These are phyloP conservation scores for Bufo bufo DNA, from an alignment of 2,113 vertebrate species.

Conservation along the genomic window DNA sequence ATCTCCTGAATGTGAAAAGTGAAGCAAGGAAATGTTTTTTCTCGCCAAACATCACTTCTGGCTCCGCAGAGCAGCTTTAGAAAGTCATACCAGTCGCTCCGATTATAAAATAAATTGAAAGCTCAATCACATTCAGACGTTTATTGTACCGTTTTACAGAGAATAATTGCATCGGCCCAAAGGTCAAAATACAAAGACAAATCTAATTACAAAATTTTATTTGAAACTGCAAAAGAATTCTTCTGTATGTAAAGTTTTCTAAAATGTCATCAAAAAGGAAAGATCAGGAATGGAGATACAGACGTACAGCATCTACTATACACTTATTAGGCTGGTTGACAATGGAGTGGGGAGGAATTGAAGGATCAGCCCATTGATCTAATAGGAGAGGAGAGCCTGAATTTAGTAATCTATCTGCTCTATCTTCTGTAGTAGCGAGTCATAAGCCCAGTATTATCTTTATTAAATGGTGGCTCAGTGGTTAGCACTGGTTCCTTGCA, in stretches of 20 bases:
- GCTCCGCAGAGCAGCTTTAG: background rate
- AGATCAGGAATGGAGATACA: background rate
- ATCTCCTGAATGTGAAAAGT: background rate
- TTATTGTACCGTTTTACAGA: background rate
- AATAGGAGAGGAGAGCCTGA: background rate
- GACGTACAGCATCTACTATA: background rate
- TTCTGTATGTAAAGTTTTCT: background rate
- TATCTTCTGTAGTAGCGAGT: too few species aligned
- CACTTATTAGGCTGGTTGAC: background rate
- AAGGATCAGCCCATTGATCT: background rate
- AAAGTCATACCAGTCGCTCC: background rate
- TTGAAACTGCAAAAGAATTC: background rate
- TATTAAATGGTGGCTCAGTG: too few species aligned
- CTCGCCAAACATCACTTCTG: background rate
- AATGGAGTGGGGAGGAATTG: background rate
- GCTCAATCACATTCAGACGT: background rate
- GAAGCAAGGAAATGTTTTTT: background rate
- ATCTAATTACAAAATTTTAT: constrained; percentile 22
- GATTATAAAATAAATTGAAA: constrained; percentile 20
- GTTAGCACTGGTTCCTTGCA: too few species aligned
- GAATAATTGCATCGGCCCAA: constrained; percentile 12
- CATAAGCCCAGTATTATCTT: too few species aligned
- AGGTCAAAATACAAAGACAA: background rate
- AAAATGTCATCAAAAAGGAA: background rate
- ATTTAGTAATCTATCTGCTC: too few species aligned